Conservation (phyloP, 2,888 invertebrate genomes). For the Priocnemis perturbator region DNA sequence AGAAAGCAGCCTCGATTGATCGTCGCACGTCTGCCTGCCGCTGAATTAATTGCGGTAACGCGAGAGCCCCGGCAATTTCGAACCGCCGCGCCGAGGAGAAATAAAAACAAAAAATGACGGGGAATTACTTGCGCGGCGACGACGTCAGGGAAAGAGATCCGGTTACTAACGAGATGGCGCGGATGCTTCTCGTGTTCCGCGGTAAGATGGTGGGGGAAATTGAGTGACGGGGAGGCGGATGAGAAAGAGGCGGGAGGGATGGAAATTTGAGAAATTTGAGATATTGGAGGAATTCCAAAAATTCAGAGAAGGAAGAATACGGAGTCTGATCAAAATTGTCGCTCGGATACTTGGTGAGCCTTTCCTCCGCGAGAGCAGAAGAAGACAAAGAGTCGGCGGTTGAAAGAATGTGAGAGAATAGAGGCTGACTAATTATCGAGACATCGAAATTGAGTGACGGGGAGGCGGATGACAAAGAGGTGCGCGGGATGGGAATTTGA, state of each 20-base stretch:
- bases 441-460: too few relatives aligned
- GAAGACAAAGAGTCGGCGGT: neutral
- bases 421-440: slow-evolving; percentile 20
- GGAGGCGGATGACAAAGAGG: too few relatives aligned
- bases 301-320: neutral
- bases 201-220: slow-evolving; percentile 50
- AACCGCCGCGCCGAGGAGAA: slow-evolving; percentile 25
- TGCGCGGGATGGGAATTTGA: too few relatives aligned
- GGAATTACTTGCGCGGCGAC: slow-evolving; percentile 50
- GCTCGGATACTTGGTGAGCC: too few relatives aligned
- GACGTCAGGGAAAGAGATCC: slow-evolving; percentile 50
- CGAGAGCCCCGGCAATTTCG: slow-evolving; percentile 48
- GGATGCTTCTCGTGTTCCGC: slow-evolving; percentile 44
- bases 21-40: slow-evolving; percentile 25
- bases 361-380: too few relatives aligned
- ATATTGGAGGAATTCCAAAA: slow-evolving; percentile 3
- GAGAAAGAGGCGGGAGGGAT: slow-evolving; percentile 4
- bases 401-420: slow-evolving; percentile 13
- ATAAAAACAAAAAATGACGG: slow-evolving; percentile 41
- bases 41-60: slow-evolving; percentile 44
- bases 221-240: slow-evolving; percentile 32
- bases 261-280: slow-evolving; percentile 10
- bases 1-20: slow-evolving; percentile 33
- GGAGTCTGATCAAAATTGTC: too few relatives aligned
- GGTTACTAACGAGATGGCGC: slow-evolving; percentile 59